phyloP scores from a whole-genome alignment of 2,113 vertebrate species.

The Neogobius melanostomus region DNA sequence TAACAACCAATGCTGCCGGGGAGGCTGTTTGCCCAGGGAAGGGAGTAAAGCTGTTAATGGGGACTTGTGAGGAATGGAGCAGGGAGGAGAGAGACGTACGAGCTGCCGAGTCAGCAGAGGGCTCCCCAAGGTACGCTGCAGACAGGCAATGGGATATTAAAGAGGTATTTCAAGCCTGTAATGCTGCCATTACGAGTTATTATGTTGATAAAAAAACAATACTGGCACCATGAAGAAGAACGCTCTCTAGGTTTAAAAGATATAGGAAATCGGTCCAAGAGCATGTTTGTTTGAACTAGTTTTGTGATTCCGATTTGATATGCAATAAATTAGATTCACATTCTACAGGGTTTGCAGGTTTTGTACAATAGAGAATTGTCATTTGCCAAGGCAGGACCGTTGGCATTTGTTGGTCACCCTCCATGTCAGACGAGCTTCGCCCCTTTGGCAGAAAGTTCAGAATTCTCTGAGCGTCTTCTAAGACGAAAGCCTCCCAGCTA shows the following conservation, averaged over 20 bases:
- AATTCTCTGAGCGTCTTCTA: neutral
- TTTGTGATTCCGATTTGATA: too few species aligned
- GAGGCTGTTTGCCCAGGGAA: slow-evolving; percentile 40
- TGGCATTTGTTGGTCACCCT: too few species aligned
- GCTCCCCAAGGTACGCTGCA: slow-evolving; percentile 25
- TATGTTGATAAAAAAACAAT: neutral
- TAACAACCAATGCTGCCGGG: slow-evolving; percentile 24
- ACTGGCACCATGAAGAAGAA: neutral
- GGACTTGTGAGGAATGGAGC: slow-evolving; percentile 2
- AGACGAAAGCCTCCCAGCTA: neutral
- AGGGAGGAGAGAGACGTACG: neutral
- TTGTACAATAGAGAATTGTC: too few species aligned
- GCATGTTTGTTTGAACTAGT: too few species aligned
- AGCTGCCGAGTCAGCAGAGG: slow-evolving; percentile 45
- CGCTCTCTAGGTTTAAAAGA: too few species aligned
- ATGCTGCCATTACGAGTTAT: neutral
- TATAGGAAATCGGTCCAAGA: too few species aligned
- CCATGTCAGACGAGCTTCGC: neutral
- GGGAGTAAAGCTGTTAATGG: slow-evolving; percentile 25
- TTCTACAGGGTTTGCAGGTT: too few species aligned
- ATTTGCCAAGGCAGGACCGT: too few species aligned
- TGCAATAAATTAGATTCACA: too few species aligned
- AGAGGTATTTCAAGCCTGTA: too few species aligned
- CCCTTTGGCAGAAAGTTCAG: neutral
- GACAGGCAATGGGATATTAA: neutral